Conservation (phyloP, 1,140 invertebrate species). For the Drosophila equinoxialis region DNA sequence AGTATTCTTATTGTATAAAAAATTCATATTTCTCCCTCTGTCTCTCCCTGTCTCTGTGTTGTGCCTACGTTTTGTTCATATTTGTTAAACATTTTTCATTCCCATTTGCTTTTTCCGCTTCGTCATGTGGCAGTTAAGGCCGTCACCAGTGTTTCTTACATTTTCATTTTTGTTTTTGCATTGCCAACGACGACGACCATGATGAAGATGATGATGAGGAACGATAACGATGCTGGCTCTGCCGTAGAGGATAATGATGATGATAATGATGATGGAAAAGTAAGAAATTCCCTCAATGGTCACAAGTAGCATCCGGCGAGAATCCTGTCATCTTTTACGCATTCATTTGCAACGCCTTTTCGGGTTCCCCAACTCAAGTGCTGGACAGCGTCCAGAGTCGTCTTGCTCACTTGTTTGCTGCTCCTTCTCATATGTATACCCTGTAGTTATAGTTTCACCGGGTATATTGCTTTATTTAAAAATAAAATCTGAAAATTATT, state of each 20-base stretch:
- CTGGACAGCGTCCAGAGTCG: background rate
- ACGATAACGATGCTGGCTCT: background rate
- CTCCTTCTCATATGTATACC: background rate
- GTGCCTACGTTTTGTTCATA: conserved; percentile 29
- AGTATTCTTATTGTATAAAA: too few relatives aligned
- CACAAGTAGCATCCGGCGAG: conserved; percentile 38
- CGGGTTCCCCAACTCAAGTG: conserved; percentile 41
- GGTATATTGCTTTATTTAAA: too few relatives aligned
- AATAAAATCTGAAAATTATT: too few relatives aligned
- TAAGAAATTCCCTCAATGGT: conserved; percentile 1
- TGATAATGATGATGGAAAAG: background rate
- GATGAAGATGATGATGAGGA: too few relatives aligned
- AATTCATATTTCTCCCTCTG: too few relatives aligned
- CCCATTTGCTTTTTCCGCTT: conserved; percentile 43
- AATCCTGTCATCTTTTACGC: conserved; percentile 71
- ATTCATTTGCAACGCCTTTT: conserved; percentile 66
- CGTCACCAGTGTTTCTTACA: background rate
- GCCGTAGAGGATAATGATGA: background rate
- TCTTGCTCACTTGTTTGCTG: conserved; percentile 22
- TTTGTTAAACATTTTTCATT: conserved; percentile 32
- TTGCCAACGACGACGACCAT: too few relatives aligned
- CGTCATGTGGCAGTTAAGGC: conserved; percentile 48
- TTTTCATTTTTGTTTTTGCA: background rate
- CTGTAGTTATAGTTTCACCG: too few relatives aligned
- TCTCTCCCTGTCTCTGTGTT: background rate